A percentile compares a stretch with the other conserved stretches of the same genome.
Evolutionary conservation across 2,113 vertebrate species (phyloP).

Genomic region (Monopterus albus): DNA sequence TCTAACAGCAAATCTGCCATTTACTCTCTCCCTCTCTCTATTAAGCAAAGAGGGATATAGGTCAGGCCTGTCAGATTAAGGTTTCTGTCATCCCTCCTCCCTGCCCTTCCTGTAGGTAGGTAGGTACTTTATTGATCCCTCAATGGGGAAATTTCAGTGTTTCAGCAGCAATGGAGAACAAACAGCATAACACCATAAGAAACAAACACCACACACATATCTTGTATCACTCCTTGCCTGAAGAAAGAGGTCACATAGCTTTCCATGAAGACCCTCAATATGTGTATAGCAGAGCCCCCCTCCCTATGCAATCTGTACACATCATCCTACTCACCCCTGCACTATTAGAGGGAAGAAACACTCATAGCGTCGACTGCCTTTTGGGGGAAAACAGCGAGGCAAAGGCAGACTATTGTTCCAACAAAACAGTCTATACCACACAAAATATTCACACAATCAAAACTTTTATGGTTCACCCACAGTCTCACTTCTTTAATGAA

Average conservation of each 20-base stretch:
- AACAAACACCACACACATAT: too few species aligned
- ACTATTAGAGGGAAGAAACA: constrained; percentile 84
- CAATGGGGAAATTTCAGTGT: too few species aligned
- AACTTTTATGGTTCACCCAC: too few species aligned
- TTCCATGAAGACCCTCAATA: constrained; percentile 90
- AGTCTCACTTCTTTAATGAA: constrained; percentile 50
- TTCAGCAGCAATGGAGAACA: too few species aligned
- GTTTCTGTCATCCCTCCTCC: constrained; percentile 81
- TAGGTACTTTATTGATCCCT: too few species aligned
- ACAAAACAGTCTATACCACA: constrained; percentile 10
- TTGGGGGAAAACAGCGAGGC: constrained; percentile 74
- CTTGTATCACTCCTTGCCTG: constrained; percentile 88
- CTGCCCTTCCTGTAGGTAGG: constrained; percentile 37
- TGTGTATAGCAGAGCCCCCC: constrained; percentile 74
- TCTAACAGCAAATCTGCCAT: constrained; percentile 44
- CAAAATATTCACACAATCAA: too few species aligned
- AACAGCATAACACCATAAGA: too few species aligned
- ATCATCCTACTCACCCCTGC: constrained; percentile 73
- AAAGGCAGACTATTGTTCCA: constrained; percentile 65
- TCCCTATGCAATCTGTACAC: constrained; percentile 36
- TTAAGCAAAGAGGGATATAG: constrained; percentile 88
- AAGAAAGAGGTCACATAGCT: constrained; percentile 89
- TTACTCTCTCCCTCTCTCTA: constrained; percentile 49
- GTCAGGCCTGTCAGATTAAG: constrained; percentile 93
- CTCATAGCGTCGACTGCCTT: constrained; percentile 85